Evolutionary conservation across 2,888 invertebrate species (phyloP).

Genomic region (Brachyptera putata): DNA sequence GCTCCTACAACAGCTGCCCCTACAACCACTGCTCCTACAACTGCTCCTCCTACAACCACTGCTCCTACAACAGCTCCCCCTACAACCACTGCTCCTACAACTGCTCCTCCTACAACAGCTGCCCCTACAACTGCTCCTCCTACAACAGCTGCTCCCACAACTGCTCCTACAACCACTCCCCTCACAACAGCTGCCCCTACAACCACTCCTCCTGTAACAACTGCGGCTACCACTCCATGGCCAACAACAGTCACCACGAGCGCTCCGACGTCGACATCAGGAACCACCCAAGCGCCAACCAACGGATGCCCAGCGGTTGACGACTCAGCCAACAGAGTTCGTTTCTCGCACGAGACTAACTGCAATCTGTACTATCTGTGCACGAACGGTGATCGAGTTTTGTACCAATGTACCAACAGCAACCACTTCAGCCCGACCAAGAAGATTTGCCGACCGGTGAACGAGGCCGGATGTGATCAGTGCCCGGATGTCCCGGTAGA

Average conservation of each 20-base stretch:
- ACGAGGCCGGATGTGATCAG: neutral
- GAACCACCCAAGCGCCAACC: too few relatives aligned
- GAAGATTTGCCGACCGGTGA: neutral
- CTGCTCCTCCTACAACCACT: too few relatives aligned
- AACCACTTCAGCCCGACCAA: neutral
- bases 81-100: too few relatives aligned
- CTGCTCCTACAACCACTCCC: neutral
- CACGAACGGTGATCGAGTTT: neutral
- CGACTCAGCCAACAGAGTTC: neutral
- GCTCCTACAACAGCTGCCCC: too few relatives aligned
- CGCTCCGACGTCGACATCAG: neutral
- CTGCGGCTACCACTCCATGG: neutral
- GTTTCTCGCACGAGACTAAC: neutral
- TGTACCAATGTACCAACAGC: neutral
- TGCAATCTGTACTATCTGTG: constrained; percentile 1
- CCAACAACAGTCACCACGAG: too few relatives aligned
- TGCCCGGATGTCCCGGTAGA: neutral
- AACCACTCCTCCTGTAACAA: neutral
- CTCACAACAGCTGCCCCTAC: neutral
- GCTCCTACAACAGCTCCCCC: too few relatives aligned
- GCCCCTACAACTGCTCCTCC: neutral
- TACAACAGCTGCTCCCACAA: neutral
- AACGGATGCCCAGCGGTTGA: neutral
- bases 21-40: too few relatives aligned
- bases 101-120: neutral